Evolutionary conservation across 2,888 invertebrate species (phyloP).

Genomic region (Epinotia bilunana): DNA sequence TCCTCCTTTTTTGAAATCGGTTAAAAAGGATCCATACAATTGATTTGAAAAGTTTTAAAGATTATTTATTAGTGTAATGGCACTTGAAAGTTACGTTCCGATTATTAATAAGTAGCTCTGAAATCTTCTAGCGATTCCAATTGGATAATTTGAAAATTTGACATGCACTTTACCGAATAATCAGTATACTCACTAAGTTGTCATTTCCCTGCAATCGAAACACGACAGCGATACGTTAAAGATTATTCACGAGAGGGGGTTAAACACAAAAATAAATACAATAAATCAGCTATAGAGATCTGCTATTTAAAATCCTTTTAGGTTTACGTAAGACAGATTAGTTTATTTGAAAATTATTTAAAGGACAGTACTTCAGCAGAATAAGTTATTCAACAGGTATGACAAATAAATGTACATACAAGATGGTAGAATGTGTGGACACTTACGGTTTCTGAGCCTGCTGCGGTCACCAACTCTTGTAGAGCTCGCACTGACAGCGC

Average conservation of each 20-base stretch:
- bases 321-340: slow-evolving; percentile 51
- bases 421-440: slow-evolving; percentile 47
- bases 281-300: slow-evolving; percentile 52
- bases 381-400: slow-evolving; percentile 66
- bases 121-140: slow-evolving; percentile 34
- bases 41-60: background rate
- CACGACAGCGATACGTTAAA: slow-evolving; percentile 72
- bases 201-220: slow-evolving; percentile 83
- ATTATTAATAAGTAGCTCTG: background rate
- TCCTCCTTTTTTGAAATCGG: no score
- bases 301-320: slow-evolving; percentile 70
- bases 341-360: slow-evolving; percentile 56
- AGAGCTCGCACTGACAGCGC: slow-evolving; percentile 99
- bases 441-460: slow-evolving; percentile 96
- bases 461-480: slow-evolving; percentile 99
- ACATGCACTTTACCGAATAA: slow-evolving; percentile 72
- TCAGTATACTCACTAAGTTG: slow-evolving; percentile 80
- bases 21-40: slow-evolving; percentile 4
- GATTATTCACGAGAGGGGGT: slow-evolving; percentile 69
- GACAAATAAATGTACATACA: slow-evolving; percentile 43
- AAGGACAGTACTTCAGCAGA: slow-evolving; percentile 59
- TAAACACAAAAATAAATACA: slow-evolving; percentile 45
- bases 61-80: slow-evolving; percentile 8
- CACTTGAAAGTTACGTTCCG: slow-evolving; percentile 3
- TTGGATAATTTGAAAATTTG: slow-evolving; percentile 44